These are phyloP conservation scores for Rallus limicola DNA, from an alignment of 2,113 vertebrate genomes.

Conservation along the genomic window DNA sequence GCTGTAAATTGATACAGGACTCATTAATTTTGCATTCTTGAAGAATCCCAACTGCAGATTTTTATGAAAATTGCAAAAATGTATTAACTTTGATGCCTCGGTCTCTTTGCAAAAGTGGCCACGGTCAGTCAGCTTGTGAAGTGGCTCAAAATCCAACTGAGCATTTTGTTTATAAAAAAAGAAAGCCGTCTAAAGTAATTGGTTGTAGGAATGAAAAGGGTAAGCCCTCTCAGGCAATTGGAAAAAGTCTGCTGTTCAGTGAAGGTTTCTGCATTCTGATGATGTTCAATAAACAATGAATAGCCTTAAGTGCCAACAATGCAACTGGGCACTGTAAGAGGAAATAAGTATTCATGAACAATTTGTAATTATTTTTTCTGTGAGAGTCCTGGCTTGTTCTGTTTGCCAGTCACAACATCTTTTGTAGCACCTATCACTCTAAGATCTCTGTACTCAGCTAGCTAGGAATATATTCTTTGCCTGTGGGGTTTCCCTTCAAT, in stretches of 20 bases:
- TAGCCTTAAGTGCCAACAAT: neutral
- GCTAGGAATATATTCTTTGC: neutral
- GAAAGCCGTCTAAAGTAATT: neutral
- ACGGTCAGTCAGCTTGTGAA: neutral
- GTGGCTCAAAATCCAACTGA: neutral
- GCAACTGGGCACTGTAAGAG: neutral
- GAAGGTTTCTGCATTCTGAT: neutral
- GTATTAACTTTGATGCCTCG: neutral
- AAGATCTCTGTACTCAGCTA: neutral
- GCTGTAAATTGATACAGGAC: neutral
- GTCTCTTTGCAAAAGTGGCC: neutral
- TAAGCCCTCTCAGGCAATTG: neutral
- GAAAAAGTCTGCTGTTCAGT: neutral
- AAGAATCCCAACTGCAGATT: neutral
- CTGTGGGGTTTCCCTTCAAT: neutral
- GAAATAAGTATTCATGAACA: slow-evolving; percentile 14
- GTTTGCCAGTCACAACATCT: neutral
- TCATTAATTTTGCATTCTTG: neutral
- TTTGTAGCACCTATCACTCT: neutral
- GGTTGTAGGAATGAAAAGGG: neutral
- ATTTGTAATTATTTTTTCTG: slow-evolving; percentile 23
- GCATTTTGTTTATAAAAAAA: neutral
- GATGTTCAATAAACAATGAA: neutral
- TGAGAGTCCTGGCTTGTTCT: neutral
- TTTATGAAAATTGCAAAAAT: neutral